Conservation (phyloP, 2,797 vertebrate genomes). For the Sphenopsis melanotis region DNA sequence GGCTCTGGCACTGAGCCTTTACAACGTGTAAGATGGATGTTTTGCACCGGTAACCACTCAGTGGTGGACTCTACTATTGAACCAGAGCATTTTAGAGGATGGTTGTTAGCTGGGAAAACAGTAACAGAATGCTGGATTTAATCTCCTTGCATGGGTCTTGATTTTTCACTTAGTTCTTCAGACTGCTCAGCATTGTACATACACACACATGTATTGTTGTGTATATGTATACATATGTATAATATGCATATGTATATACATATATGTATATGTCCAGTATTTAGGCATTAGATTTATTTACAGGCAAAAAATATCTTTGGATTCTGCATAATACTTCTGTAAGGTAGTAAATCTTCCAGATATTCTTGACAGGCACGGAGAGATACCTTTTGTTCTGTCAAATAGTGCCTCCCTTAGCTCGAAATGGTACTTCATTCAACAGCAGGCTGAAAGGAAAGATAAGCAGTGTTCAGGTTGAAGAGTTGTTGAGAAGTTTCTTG, state of each 20-base stretch:
- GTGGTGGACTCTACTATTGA: neutral
- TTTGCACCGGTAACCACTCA: neutral
- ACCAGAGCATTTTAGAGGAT: neutral
- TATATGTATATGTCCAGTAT: neutral
- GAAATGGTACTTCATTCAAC: neutral
- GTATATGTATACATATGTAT: neutral
- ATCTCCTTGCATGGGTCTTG: conserved; percentile 19
- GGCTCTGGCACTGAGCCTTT: neutral
- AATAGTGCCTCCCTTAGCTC: neutral
- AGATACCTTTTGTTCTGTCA: conserved; percentile 49
- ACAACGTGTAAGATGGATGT: neutral
- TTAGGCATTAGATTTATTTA: conserved; percentile 57
- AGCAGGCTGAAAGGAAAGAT: neutral
- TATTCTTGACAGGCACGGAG: conserved; percentile 51
- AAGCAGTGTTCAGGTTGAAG: neutral
- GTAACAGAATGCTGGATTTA: neutral
- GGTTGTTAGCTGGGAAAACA: neutral
- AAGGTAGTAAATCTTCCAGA: conserved; percentile 47
- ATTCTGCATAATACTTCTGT: conserved; percentile 48
- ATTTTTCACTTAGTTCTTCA: conserved; percentile 42
- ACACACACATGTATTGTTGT: neutral
- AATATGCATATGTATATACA: neutral
- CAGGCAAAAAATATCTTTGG: conserved; percentile 29
- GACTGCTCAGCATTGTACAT: neutral
- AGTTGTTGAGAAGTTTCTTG: neutral